Conservation (phyloP, 1,140 invertebrate species). For the Drosophila sucinea region DNA sequence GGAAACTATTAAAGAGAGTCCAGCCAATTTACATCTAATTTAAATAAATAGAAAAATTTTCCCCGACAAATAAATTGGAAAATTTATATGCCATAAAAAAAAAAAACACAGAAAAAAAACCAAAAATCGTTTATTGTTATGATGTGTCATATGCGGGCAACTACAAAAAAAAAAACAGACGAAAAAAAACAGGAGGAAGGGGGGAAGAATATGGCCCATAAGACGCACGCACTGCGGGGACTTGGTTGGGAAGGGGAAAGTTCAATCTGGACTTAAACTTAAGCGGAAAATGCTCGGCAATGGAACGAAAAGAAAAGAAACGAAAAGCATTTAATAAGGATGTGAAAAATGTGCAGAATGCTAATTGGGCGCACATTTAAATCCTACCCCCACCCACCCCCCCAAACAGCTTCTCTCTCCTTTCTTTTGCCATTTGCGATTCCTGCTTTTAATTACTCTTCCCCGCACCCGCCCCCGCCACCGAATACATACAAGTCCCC, state of each 20-base stretch:
- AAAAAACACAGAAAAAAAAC: conserved; percentile 14
- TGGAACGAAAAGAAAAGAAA: conserved; percentile 25
- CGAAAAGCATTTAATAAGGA: conserved; percentile 66
- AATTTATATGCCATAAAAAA: conserved; percentile 17
- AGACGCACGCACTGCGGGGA: conserved; percentile 28
- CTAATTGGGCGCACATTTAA: conserved; percentile 74
- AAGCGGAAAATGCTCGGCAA: conserved; percentile 54
- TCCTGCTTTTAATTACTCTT: conserved; percentile 43
- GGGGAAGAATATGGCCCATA: conserved; percentile 34
- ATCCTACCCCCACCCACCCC: conserved; percentile 10
- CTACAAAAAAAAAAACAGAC: conserved; percentile 20
- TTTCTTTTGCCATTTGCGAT: conserved; percentile 7
- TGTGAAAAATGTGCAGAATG: conserved; percentile 74
- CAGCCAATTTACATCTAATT: conserved; percentile 51
- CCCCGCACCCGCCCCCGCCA: not conserved
- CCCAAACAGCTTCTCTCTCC: not conserved
- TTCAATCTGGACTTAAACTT: conserved; percentile 44
- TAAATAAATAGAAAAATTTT: conserved; percentile 44
- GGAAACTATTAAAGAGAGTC: conserved; percentile 44
- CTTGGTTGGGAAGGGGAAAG: not conserved
- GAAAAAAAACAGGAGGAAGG: conserved; percentile 12
- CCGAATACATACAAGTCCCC: not conserved
- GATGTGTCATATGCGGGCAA: conserved; percentile 76
- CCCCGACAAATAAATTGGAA: conserved; percentile 27
- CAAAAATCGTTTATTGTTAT: conserved; percentile 61